Conservation (phyloP, 2,113 vertebrate genomes). For the Anthoscopus minutus region DNA sequence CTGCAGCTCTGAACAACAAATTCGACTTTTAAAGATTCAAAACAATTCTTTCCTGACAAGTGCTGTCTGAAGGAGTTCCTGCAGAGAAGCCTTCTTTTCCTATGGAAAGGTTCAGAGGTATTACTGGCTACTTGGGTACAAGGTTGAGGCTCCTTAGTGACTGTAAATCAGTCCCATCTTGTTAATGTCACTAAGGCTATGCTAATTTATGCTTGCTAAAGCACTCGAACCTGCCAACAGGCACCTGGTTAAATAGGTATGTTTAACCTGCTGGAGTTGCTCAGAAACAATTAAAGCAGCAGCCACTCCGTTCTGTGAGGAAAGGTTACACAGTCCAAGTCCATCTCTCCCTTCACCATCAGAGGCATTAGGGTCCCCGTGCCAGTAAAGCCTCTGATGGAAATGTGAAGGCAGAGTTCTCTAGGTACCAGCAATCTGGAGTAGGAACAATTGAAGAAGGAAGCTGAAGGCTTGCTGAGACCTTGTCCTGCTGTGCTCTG, state of each 20-base stretch:
- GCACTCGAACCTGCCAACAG: background rate
- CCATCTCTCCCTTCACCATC: background rate
- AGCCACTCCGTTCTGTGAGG: background rate
- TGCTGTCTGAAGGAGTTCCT: background rate
- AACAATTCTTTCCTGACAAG: background rate
- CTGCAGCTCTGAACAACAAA: background rate
- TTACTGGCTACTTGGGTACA: background rate
- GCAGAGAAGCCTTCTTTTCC: background rate
- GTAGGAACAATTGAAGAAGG: background rate
- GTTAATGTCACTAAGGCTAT: slow-evolving; percentile 3
- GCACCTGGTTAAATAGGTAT: slow-evolving; percentile 9
- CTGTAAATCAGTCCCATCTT: slow-evolving; percentile 17
- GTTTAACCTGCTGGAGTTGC: slow-evolving; percentile 25
- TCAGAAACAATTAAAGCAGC: slow-evolving; percentile 31
- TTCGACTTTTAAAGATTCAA: background rate
- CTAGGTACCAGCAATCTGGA: background rate
- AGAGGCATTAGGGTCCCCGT: background rate
- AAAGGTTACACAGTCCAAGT: background rate
- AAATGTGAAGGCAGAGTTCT: background rate
- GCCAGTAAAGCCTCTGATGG: background rate
- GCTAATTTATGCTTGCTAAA: slow-evolving; percentile 43
- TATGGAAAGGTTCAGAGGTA: background rate
- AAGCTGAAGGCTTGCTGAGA: background rate
- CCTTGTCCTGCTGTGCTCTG: background rate
- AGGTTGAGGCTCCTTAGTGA: background rate